Base-by-base conservation (phyloP, 2,888 invertebrate species). In the Aporophyla nigra region DNA sequence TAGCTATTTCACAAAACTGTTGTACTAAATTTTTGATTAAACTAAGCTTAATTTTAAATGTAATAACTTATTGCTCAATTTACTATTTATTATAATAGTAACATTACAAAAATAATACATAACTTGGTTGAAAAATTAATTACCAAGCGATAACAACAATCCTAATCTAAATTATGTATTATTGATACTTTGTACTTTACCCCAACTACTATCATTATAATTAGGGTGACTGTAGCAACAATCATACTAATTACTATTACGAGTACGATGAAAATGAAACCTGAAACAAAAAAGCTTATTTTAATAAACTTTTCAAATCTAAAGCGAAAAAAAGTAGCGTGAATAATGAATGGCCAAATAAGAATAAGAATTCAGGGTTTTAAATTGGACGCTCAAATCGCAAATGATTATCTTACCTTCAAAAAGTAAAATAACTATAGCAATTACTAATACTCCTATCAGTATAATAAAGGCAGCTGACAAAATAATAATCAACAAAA, bases 381-480 rank as follows among this genome's bases (percentile, higher is more conserved):
- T 49, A 54, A 40, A 49, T 6, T 51, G 12, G 3, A 6, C 5
- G 14, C 14, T 7, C n/a, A 21, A 51, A 53, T 49, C 9, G 9
- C 21, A 56, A 73, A n/a, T 78, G 3, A 53, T 4, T 33, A 40
- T 58, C 87, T 88, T 89, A 94, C 95, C 94, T 94, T 94, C 93
- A 62, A 93, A 69, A 43, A 94, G 76, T 7, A 94, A 76, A 56
- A 95, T 90, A 4, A 88, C 72, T 16, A 87, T 6, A 53, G 90
- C 71, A 24, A 91, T 62, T 77, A 90, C 83, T 10, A 90, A 65
- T 9, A 92, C 91, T 74, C 85, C 90, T 63, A 84, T 19, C 46
- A 91, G 24, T 73, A 88, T 59, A 40, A 90, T 27, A n/a, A 91
- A 66, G 21, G 91, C 88, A 56, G 86, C 69, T 43, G 91, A 86